Conservation (phyloP, 2,888 invertebrate genomes). For the Agrochola lota region DNA sequence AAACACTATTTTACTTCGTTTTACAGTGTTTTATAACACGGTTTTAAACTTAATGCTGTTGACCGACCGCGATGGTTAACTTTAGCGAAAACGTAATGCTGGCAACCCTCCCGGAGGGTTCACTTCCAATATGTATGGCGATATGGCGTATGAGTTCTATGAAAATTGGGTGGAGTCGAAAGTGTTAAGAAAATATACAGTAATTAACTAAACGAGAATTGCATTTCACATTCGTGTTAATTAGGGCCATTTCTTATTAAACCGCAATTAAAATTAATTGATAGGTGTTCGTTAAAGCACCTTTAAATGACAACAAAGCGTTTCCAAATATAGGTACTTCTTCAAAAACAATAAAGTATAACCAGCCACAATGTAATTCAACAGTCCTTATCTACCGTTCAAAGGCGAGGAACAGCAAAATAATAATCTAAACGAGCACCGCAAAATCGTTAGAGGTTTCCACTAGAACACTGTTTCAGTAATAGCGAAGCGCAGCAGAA, state of each 20-base stretch:
- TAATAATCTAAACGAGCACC: conserved; percentile 26
- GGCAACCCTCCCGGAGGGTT: too few species aligned
- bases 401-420: conserved; percentile 16
- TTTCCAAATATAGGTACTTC: not conserved
- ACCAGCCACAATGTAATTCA: not conserved
- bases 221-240: not conserved
- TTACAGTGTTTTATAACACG: too few species aligned
- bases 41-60: too few species aligned
- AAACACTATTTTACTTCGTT: too few species aligned
- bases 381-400: not conserved
- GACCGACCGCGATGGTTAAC: too few species aligned
- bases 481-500: conserved; percentile 63
- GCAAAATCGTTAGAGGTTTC: conserved; percentile 41
- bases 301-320: not conserved
- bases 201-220: not conserved
- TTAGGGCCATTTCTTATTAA: not conserved
- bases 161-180: too few species aligned
- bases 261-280: not conserved
- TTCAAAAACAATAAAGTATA: not conserved
- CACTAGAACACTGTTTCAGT: conserved; percentile 57
- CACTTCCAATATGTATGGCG: too few species aligned
- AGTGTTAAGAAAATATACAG: too few species aligned
- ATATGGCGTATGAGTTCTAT: too few species aligned
- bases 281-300: not conserved
- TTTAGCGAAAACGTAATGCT: too few species aligned